A percentile compares a stretch with the other conserved stretches of the same genome.
Evolutionary conservation across 2,797 vertebrate species (phyloP).

Genomic region (Fringilla coelebs): DNA sequence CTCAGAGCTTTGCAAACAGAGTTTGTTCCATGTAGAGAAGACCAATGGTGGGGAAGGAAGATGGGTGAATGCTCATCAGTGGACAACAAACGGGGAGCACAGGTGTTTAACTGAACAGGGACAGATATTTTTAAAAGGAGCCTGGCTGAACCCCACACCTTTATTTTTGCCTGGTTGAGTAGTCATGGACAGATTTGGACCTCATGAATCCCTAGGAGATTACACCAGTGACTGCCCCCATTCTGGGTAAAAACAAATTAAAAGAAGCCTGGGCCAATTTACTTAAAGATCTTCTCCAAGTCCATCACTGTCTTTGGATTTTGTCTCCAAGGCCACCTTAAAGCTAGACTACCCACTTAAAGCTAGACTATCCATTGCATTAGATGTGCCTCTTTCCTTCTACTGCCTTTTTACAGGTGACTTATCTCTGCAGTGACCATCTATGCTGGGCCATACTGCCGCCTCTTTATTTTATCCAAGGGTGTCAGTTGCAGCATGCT

Average conservation of each 20-base stretch:
- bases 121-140: background rate
- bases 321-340: background rate
- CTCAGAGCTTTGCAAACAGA: background rate
- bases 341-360: background rate
- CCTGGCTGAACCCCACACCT: background rate
- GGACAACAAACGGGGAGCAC: background rate
- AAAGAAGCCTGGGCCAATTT: background rate
- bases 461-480: background rate
- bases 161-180: background rate
- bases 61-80: background rate
- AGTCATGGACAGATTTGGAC: background rate
- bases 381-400: background rate
- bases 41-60: background rate
- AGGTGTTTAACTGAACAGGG: background rate
- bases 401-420: background rate
- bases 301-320: background rate
- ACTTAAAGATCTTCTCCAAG: background rate
- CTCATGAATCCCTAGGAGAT: background rate
- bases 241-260: background rate
- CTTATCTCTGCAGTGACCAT: background rate
- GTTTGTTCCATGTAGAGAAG: background rate
- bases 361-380: background rate
- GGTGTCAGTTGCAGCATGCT: background rate
- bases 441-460: background rate
- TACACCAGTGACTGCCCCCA: background rate